A percentile compares a stretch with the other conserved stretches of the same genome.
phyloP scores from a whole-genome alignment of 2,888 invertebrate species.

The Cetonia aurata region DNA sequence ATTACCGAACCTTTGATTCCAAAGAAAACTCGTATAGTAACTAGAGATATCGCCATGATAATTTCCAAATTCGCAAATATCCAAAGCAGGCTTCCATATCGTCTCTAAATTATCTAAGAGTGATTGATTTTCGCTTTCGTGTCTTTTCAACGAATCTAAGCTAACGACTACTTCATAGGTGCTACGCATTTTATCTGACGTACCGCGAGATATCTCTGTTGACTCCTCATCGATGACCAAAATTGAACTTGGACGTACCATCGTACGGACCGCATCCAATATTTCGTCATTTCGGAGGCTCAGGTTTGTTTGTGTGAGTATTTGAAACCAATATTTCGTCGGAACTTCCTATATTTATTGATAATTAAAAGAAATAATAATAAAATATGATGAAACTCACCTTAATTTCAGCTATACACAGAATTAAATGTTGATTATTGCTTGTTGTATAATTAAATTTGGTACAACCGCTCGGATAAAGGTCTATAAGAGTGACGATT shows the following conservation, averaged over 20 bases:
- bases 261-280: slow-evolving; percentile 53
- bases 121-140: slow-evolving; percentile 51
- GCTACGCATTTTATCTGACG: slow-evolving; percentile 51
- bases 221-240: slow-evolving; percentile 60
- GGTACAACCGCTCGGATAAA: slow-evolving; percentile 72
- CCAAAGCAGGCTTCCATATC: slow-evolving; percentile 76
- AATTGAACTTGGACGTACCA: slow-evolving; percentile 62
- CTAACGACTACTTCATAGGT: slow-evolving; percentile 55
- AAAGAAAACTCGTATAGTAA: slow-evolving; percentile 60
- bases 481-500: slow-evolving; percentile 74
- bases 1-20: slow-evolving; percentile 62
- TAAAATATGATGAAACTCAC: slow-evolving; percentile 59
- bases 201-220: slow-evolving; percentile 54
- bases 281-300: slow-evolving; percentile 49
- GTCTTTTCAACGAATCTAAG: slow-evolving; percentile 53
- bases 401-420: slow-evolving; percentile 77
- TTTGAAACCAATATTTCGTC: slow-evolving; percentile 60
- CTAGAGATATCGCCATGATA: slow-evolving; percentile 60
- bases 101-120: slow-evolving; percentile 68
- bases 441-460: slow-evolving; percentile 67
- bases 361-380: background rate
- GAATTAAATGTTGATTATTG: slow-evolving; percentile 70
- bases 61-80: slow-evolving; percentile 67
- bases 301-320: slow-evolving; percentile 51
- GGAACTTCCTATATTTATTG: slow-evolving; percentile 57